Evolutionary conservation across 2,113 vertebrate genomes (phyloP).

Genomic region (Lycaon pictus): DNA sequence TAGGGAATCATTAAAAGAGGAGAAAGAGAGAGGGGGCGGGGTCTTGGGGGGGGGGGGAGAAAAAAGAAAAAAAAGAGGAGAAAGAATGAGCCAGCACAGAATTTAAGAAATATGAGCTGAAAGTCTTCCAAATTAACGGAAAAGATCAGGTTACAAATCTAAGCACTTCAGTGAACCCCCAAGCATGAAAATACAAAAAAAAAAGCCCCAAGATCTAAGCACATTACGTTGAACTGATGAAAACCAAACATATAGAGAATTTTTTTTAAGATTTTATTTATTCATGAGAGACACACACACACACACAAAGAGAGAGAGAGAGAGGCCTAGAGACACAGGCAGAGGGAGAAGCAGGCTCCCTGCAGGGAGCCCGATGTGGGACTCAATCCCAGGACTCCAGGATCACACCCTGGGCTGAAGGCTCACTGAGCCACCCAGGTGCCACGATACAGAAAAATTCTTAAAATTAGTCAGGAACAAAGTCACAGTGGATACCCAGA

Average conservation of each 20-base stretch:
- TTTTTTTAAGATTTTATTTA: too few relatives aligned
- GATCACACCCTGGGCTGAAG: too few relatives aligned
- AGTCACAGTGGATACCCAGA: not conserved
- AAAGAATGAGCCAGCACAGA: not conserved
- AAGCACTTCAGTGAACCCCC: not conserved
- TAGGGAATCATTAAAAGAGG: not conserved
- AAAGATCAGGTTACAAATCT: not conserved
- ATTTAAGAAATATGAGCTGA: not conserved
- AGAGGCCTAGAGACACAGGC: too few relatives aligned
- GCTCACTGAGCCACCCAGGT: too few relatives aligned
- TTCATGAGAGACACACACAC: too few relatives aligned
- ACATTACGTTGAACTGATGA: not conserved
- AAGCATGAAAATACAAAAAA: not conserved
- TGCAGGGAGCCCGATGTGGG: too few relatives aligned
- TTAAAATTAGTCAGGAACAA: not conserved
- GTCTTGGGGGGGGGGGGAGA: too few relatives aligned
- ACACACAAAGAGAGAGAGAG: rapidly evolving
- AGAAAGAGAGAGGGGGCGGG: not conserved
- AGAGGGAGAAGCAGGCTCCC: too few relatives aligned
- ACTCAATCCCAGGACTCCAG: too few relatives aligned
- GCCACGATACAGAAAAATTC: not conserved
- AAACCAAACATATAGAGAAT: not conserved
- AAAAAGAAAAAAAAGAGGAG: not conserved
- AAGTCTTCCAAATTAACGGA: not conserved
- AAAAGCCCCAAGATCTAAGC: not conserved